Conservation (phyloP, 2,888 invertebrate genomes). For the Sphaerophoria taeniata region DNA sequence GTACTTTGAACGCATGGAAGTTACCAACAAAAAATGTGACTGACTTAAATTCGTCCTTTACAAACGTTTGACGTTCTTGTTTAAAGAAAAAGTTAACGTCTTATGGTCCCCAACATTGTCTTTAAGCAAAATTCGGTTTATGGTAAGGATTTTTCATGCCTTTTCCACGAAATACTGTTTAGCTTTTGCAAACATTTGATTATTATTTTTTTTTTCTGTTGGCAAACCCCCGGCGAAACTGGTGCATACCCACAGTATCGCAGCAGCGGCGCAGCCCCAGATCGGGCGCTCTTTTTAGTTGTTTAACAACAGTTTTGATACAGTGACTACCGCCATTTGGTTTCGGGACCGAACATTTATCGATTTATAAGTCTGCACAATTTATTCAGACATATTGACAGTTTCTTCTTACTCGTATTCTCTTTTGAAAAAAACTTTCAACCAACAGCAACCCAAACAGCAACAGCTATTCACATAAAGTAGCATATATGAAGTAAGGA, state of each 20-base stretch:
- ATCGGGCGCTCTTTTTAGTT: slow-evolving; percentile 64
- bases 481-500: slow-evolving; percentile 74
- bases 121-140: slow-evolving; percentile 37
- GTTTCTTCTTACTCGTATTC: slow-evolving; percentile 75
- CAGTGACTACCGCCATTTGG: slow-evolving; percentile 74
- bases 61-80: background rate
- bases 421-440: slow-evolving; percentile 75
- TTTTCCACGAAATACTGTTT: slow-evolving; percentile 57
- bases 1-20: too few species aligned
- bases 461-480: slow-evolving; percentile 74
- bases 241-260: slow-evolving; percentile 34
- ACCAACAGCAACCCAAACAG: slow-evolving; percentile 47
- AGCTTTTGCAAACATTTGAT: slow-evolving; percentile 46
- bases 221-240: slow-evolving; percentile 34
- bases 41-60: background rate
- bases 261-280: background rate
- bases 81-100: background rate
- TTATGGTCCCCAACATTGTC: background rate
- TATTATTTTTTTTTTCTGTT: slow-evolving; percentile 10
- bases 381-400: slow-evolving; percentile 79
- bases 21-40: too few species aligned
- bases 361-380: slow-evolving; percentile 79
- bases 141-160: slow-evolving; percentile 34
- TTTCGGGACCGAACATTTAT: slow-evolving; percentile 74
- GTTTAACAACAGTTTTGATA: slow-evolving; percentile 73